Conservation (phyloP, 1,140 invertebrate species). For the Zaprionus ghesquierei region DNA sequence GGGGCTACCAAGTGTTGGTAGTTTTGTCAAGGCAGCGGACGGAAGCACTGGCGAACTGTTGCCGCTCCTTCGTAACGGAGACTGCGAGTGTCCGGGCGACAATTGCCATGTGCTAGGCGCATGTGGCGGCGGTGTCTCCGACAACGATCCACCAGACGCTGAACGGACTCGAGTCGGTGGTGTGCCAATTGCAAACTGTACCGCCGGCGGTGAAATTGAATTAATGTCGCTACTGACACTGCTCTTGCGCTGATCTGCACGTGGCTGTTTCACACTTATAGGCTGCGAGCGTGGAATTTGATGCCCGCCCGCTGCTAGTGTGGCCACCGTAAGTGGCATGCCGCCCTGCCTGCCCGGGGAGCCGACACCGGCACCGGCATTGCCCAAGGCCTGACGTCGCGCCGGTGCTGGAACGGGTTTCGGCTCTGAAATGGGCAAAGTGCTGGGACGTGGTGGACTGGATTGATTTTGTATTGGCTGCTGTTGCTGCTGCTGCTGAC, state of each 20-base stretch:
- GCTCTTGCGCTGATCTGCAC: slow-evolving; percentile 86
- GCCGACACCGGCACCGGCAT: slow-evolving; percentile 9
- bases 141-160: slow-evolving; percentile 86
- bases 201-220: slow-evolving; percentile 94
- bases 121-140: slow-evolving; percentile 88
- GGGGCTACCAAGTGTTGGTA: slow-evolving; percentile 84
- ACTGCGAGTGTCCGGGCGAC: slow-evolving; percentile 85
- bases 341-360: slow-evolving; percentile 47
- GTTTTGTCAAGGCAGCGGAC: slow-evolving; percentile 85
- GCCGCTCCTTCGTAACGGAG: slow-evolving; percentile 88
- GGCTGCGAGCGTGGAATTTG: slow-evolving; percentile 91
- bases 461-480: slow-evolving; percentile 70
- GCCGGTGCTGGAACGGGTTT: slow-evolving; percentile 91
- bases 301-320: slow-evolving; percentile 60
- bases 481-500: slow-evolving; percentile 40
- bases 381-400: slow-evolving; percentile 65
- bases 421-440: slow-evolving; percentile 88
- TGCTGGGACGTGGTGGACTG: slow-evolving; percentile 88
- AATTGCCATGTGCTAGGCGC: slow-evolving; percentile 91
- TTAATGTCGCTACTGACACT: slow-evolving; percentile 89
- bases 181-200: slow-evolving; percentile 95
- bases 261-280: slow-evolving; percentile 88
- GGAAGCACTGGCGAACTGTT: slow-evolving; percentile 89
- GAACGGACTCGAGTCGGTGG: slow-evolving; percentile 88
- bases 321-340: slow-evolving; percentile 58